Evolutionary conservation across 2,113 vertebrate species (phyloP), one percentile per base, ranked within the genome.

Genomic region (Oenanthe oenanthe): DNA sequence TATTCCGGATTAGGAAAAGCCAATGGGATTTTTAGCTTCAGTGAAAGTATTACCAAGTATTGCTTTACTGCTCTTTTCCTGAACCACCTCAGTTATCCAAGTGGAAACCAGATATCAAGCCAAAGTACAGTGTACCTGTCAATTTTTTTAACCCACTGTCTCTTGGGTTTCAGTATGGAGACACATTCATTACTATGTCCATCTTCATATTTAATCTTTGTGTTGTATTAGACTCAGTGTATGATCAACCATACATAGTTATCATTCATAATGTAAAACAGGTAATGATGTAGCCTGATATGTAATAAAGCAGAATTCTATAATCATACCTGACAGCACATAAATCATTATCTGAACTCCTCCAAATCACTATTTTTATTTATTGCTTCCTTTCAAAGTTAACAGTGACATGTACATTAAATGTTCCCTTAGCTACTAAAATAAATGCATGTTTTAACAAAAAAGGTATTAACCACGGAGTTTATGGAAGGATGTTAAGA

Each of bases 301-400:
- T 60, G 60, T 78, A 97, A 95, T 77, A 82, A 90, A 93, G 77
- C 36, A 90, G 48, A 86, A 51, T 58, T 68, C 58, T 93, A 71
- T 78, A 71, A 95, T 90, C 62, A 83, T 74, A 63, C 72, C 65
- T 80, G 63, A 80, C 92, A 93, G 79, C 42, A 83, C 13, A 92
- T 3, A 85, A 71, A 88, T 60, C 29, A 74, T 65, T 66, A 79
- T 24, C 71, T 72, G 24, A 61, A 76, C 42, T 66, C 36, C n/a
- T 83, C 22, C 29, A 91, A 86, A 58, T 67, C 60, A 51, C 71
- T 80, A 26, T 29, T 78, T 88, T 73, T 67, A 78, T 72, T 85
- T 77, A 93, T 56, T 45, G n/a, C n/a, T 77, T 88, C 82, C 26
- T 93, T 93, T 51, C 62, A 63, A 75, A 93, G 68, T 75, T 70